Base-by-base conservation (phyloP, 2,888 invertebrate genomes). In the Antheraea yamamai region DNA sequence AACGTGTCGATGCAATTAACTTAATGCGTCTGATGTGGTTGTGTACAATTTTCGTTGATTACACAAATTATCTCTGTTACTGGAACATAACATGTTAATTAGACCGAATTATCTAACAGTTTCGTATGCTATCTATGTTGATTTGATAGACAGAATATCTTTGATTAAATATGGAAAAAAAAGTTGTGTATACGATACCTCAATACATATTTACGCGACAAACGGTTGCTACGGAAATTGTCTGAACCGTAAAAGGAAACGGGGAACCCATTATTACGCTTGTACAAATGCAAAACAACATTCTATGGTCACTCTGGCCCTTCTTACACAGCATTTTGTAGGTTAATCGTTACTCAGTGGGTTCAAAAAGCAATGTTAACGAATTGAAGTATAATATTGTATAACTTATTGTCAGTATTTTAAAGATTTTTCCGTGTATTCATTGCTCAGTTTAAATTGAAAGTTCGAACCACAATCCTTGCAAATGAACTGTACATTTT, bases 261-360 rank as follows among this genome's bases (percentile, higher is more conserved):
- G 39, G 68, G 20, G 68, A 39, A 70, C 20, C 68, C 39, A 70
- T 70, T 70, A 70, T 70, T 39, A 70, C 30, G 20, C 68, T 39
- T 70, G 35, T 70, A 70, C 8, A 39, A 70, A 70, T 70, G 20
- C 68, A 70, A 70, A 35, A 30, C 35, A 70, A 23, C 68, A 70
- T 70, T 68, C 66, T 35, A 20, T 70, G 39, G 35, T 70, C 68
- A 39, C 68, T 30, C 68, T 7, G 23, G 4, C 47, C 68, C 68
- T 39, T 23, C 68, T 70, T 70, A 70, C 39, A 18, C 68, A 70
- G 20, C 39, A 16, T 68, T 70, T 70, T 70, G 4, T 70, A 70
- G 35, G 26, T 64, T 35, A 70, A 70, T 39, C 68, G 35, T 70
- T 70, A 39, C 8, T 39, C 8, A 6, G 68, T 16, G 6, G 23